Evolutionary conservation across 2,113 vertebrate genomes (phyloP).

Genomic region (Scophthalmus maximus): DNA sequence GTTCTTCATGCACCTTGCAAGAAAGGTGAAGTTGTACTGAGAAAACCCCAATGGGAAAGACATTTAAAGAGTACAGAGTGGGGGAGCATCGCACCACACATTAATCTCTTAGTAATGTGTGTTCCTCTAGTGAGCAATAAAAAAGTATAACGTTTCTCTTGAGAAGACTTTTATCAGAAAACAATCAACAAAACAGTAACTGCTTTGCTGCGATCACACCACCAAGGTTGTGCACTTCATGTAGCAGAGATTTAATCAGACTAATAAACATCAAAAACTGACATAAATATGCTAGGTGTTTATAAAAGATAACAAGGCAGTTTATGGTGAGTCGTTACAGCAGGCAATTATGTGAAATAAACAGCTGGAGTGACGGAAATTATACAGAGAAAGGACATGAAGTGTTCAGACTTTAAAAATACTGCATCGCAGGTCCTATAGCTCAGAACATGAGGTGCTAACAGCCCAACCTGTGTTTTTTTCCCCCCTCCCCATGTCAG

Average conservation of each 20-base stretch:
- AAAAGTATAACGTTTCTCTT: no score
- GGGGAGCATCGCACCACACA: no score
- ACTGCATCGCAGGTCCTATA: not conserved
- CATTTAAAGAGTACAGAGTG: no score
- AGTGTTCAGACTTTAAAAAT: not conserved
- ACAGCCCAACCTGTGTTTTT: not conserved
- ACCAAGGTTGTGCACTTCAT: not conserved
- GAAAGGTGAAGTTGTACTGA: no score
- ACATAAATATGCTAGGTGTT: not conserved
- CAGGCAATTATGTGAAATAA: not conserved
- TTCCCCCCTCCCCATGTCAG: conserved; percentile 67
- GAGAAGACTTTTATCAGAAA: no score
- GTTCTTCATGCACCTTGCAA: no score
- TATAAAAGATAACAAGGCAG: conserved; percentile 2
- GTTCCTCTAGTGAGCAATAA: no score
- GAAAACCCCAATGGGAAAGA: no score
- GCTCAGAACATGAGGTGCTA: not conserved
- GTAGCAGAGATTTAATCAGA: not conserved
- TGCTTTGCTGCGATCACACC: no score
- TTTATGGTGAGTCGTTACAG: not conserved
- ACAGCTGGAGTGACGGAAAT: not conserved
- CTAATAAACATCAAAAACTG: not conserved
- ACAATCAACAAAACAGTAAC: no score
- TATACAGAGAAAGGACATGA: not conserved
- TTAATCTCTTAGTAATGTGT: no score